Evolutionary conservation across 2,113 vertebrate genomes (phyloP).

Genomic region (Carollia perspicillata): DNA sequence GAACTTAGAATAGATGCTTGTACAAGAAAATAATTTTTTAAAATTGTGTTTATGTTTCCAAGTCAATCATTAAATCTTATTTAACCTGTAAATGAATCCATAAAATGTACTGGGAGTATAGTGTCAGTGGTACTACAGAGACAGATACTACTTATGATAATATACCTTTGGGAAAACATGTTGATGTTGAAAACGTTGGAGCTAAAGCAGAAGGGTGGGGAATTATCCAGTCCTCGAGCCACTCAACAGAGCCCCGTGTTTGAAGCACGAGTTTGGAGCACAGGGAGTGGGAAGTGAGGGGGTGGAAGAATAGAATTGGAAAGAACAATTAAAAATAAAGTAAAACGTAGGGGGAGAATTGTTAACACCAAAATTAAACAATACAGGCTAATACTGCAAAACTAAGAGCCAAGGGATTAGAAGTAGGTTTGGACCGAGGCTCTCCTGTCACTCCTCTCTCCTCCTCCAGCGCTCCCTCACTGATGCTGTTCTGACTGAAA

Average conservation of each 20-base stretch:
- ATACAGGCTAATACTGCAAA: background rate
- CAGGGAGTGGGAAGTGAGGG: background rate
- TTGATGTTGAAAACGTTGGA: background rate
- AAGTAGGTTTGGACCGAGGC: background rate
- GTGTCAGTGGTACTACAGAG: background rate
- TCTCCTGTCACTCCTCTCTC: background rate
- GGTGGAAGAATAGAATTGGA: background rate
- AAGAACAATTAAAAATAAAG: background rate
- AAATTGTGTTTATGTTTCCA: background rate
- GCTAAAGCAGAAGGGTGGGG: background rate
- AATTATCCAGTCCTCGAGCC: background rate
- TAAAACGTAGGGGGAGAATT: background rate
- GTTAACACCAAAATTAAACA: background rate
- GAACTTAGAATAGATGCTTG: background rate
- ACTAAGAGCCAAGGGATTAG: background rate
- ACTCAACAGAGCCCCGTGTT: background rate
- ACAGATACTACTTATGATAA: background rate
- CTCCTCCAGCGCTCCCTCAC: background rate
- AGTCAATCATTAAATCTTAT: background rate
- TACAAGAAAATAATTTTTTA: background rate
- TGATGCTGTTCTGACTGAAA: background rate
- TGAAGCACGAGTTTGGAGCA: background rate
- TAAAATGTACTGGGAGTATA: background rate
- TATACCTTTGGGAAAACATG: background rate
- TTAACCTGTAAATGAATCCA: background rate